Percentiles rank a stretch among this genome's conserved stretches.
These are phyloP conservation scores for Dicrostonyx torquatus DNA, from an alignment of 2,797 vertebrate genomes.

Conservation along the genomic window DNA sequence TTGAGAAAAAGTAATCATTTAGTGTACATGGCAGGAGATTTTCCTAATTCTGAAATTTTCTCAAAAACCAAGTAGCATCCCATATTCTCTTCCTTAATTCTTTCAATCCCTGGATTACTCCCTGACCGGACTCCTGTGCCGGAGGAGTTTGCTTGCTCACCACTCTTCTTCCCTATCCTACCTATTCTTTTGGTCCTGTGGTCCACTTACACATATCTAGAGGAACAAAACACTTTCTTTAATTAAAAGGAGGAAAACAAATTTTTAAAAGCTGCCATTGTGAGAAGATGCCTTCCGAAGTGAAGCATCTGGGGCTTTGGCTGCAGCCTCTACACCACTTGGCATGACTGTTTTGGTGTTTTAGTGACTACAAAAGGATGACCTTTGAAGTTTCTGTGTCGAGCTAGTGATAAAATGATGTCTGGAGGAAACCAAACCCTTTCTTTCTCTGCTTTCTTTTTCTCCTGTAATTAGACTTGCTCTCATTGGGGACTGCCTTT, in stretches of 20 bases:
- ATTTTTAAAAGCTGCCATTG: conserved; percentile 74
- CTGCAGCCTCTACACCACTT: conserved; percentile 69
- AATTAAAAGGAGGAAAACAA: conserved; percentile 76
- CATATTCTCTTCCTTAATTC: background rate
- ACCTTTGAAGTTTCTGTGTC: conserved; percentile 85
- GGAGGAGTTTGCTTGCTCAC: background rate
- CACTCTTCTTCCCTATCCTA: background rate
- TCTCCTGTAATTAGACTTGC: conserved; percentile 85
- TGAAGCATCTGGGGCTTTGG: conserved; percentile 66
- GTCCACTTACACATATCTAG: conserved; percentile 54
- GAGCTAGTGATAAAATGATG: conserved; percentile 83
- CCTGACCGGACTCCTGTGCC: background rate
- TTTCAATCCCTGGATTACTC: background rate
- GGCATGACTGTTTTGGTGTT: conserved; percentile 83
- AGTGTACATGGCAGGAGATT: background rate
- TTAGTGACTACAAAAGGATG: conserved; percentile 84
- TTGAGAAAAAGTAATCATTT: conserved; percentile 24
- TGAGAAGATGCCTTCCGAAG: conserved; percentile 79
- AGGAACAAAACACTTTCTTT: conserved; percentile 74
- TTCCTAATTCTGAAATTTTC: conserved; percentile 46
- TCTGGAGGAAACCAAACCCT: conserved; percentile 78
- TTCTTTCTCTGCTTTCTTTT: conserved; percentile 79
- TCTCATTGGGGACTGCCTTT: conserved; percentile 80
- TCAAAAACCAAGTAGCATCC: background rate
- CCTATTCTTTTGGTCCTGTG: conserved; percentile 52